These are phyloP conservation scores for Bactericera cockerelli DNA, from an alignment of 1,140 invertebrate species.

Conservation along the genomic window DNA sequence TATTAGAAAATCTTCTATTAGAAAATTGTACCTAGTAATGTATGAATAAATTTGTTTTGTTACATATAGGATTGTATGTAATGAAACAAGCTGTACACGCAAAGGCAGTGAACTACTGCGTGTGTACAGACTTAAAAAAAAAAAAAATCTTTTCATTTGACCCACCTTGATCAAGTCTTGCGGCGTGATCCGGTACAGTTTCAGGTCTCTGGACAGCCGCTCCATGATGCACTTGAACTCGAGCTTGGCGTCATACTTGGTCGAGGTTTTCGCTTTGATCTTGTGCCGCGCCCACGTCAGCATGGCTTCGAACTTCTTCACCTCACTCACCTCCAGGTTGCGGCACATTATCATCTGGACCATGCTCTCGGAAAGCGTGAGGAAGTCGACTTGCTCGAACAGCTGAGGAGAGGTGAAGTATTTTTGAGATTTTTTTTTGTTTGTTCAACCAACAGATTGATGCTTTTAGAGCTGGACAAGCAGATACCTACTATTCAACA, in stretches of 20 bases:
- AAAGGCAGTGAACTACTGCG: no score
- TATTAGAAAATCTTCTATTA: no score
- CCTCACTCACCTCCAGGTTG: slow-evolving; percentile 69
- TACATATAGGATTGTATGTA: no score
- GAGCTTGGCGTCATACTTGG: slow-evolving; percentile 65
- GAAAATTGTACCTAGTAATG: no score
- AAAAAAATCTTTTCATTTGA: neutral
- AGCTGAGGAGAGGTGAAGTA: slow-evolving; percentile 35
- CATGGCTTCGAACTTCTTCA: slow-evolving; percentile 90
- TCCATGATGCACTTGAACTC: slow-evolving; percentile 89
- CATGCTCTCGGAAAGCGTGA: slow-evolving; percentile 82
- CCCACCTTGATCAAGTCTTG: slow-evolving; percentile 76
- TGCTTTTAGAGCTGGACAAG: no score
- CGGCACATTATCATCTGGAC: slow-evolving; percentile 67
- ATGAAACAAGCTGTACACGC: no score
- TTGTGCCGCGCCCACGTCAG: slow-evolving; percentile 72
- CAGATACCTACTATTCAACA: no score
- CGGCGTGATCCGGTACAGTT: slow-evolving; percentile 78
- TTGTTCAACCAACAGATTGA: neutral
- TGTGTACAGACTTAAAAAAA: no score
- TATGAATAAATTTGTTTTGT: no score
- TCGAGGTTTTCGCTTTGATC: slow-evolving; percentile 54
- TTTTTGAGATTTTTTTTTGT: no score
- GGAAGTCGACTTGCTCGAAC: slow-evolving; percentile 66
- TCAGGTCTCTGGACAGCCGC: slow-evolving; percentile 69